Conservation (phyloP, 2,888 invertebrate genomes). For the Campaea margaritaria region DNA sequence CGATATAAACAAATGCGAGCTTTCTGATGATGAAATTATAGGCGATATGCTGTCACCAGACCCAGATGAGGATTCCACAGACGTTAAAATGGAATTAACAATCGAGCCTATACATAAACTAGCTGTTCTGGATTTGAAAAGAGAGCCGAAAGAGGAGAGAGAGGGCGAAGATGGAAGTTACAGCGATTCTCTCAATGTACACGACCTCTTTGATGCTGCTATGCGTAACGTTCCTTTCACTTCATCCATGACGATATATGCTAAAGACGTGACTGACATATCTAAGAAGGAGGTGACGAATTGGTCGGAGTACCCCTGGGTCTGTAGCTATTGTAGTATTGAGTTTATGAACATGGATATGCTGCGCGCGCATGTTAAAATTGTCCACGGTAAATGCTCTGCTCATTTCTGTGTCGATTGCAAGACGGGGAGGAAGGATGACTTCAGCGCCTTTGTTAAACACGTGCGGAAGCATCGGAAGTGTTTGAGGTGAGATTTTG, state of each 20-base stretch:
- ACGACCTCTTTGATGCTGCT: slow-evolving; percentile 70
- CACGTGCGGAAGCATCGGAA: slow-evolving; percentile 87
- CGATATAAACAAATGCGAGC: slow-evolving; percentile 51
- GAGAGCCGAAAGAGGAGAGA: slow-evolving; percentile 67
- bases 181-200: slow-evolving; percentile 56
- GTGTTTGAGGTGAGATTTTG: slow-evolving; percentile 77
- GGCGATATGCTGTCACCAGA: slow-evolving; percentile 58
- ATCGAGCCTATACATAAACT: slow-evolving; percentile 12
- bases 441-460: slow-evolving; percentile 86
- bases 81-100: slow-evolving; percentile 49
- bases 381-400: slow-evolving; percentile 86
- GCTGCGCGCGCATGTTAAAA: slow-evolving; percentile 86
- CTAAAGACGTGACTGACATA: slow-evolving; percentile 64
- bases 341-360: slow-evolving; percentile 70
- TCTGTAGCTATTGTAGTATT: slow-evolving; percentile 71
- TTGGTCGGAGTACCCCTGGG: slow-evolving; percentile 78
- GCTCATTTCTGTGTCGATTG: slow-evolving; percentile 89
- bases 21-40: slow-evolving; percentile 63
- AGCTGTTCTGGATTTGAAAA: slow-evolving; percentile 54
- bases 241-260: slow-evolving; percentile 65
- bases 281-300: slow-evolving; percentile 55
- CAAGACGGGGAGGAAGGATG: slow-evolving; percentile 84
- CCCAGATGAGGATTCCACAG: slow-evolving; percentile 41
- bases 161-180: slow-evolving; percentile 36
- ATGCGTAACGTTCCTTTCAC: slow-evolving; percentile 56